Evolutionary conservation across 2,113 vertebrate species (phyloP), one percentile per base, ranked within the genome.

Genomic region (Pelobates fuscus): DNA sequence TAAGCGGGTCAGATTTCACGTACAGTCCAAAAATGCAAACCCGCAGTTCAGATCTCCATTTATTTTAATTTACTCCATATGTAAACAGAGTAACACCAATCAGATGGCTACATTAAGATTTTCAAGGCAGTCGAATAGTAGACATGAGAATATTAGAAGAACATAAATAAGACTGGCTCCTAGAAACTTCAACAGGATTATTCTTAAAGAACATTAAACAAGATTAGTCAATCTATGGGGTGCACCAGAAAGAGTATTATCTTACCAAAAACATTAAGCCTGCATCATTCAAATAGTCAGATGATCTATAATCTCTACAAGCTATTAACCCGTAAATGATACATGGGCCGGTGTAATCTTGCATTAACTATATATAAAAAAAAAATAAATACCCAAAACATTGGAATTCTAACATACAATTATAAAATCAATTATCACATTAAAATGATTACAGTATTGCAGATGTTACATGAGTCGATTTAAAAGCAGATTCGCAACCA

Each of bases 1-100:
- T 21, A 8, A 63, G 43, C 14, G n/a, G 60, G 60, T 54, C 43
- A 72, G 4, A 72, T 64, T 52, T 52, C 43, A 63, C n/a, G 44
- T 52, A n/a, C 1, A 20, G 37, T 23, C 58, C 18, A 18, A 62
- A 58, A 24, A 30, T 10, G 26, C 18, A 60, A 46, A 26, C 6
- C 1, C 41, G 26, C 41, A 15, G 12, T 62, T 37, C 20, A 52
- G 24, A 49, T 52, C 10, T 37, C 27, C 15, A 14, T 37, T 32
- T 32, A 32, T 8, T 32, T 20, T 62, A 37, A n/a, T 37, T 21
- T 32, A 62, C 18, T n/a, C 10, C 29, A 62, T 30, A 26, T 17
- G 29, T 20, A 32, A 32, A 18, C 26, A 62, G 59, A 8, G n/a
- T 17, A 6, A 17, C 23, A 8, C 59, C 25, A 55, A 55, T 55